Percentiles rank a stretch among this genome's conserved stretches.
Evolutionary conservation across 2,113 vertebrate species (phyloP).

Genomic region (Corydoras sp.): DNA sequence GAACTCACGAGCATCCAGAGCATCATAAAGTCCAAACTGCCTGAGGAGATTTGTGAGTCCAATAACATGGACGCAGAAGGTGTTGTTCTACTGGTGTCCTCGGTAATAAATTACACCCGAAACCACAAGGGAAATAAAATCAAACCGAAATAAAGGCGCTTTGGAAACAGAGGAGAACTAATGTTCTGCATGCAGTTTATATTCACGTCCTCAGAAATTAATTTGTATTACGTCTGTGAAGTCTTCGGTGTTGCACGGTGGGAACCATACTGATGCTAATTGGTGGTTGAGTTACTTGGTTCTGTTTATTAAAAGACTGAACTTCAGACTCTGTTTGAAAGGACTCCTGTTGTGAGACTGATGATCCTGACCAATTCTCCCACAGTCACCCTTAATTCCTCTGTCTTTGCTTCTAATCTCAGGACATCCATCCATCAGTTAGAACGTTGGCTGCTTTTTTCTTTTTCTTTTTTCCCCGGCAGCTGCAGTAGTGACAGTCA

Average conservation of each 20-base stretch:
- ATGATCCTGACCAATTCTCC: slow-evolving; percentile 19
- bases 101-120: slow-evolving; percentile 2
- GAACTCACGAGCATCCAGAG: no score
- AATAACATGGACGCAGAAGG: neutral
- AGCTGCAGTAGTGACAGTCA: slow-evolving; percentile 14
- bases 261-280: neutral
- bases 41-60: no score
- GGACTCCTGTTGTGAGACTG: neutral
- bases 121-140: slow-evolving; percentile 2
- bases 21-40: no score
- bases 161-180: neutral
- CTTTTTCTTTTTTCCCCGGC: neutral
- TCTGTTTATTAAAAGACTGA: no score
- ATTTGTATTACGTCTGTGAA: neutral
- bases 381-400: neutral
- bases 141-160: neutral
- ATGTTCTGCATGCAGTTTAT: neutral
- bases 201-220: neutral
- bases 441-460: slow-evolving; percentile 17
- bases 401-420: slow-evolving; percentile 23
- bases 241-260: neutral
- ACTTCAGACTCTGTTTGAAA: neutral
- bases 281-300: neutral
- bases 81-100: neutral
- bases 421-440: slow-evolving; percentile 16